phyloP scores from a whole-genome alignment of 2,797 vertebrate species.

The Lagodon rhomboides region DNA sequence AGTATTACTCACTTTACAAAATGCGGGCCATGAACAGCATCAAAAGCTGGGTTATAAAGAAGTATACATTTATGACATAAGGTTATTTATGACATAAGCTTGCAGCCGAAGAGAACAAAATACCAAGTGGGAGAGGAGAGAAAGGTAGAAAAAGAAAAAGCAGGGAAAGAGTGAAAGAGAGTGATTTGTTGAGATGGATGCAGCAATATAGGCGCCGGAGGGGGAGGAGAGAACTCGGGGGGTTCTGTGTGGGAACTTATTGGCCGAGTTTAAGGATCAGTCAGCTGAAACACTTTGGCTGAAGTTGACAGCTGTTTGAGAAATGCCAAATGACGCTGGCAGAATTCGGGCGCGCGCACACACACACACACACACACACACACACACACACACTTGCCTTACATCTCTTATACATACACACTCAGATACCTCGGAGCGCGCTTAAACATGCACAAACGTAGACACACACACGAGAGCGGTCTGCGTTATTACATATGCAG shows the following conservation, averaged over 20 bases:
- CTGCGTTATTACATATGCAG: conserved; percentile 21
- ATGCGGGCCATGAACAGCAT: not conserved
- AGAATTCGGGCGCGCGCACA: conserved; percentile 34
- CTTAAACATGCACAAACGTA: conserved; percentile 19
- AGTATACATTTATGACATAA: not conserved
- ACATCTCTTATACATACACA: not conserved
- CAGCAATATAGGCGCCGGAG: conserved; percentile 55
- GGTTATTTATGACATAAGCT: not conserved
- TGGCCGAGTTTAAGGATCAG: conserved; percentile 76
- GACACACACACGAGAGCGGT: not conserved
- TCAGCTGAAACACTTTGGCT: conserved; percentile 75
- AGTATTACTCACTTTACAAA: not conserved
- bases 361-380: conserved; percentile 3
- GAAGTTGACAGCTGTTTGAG: conserved; percentile 76
- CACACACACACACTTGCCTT: conserved; percentile 4
- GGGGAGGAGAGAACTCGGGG: conserved; percentile 16
- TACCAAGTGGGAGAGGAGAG: not conserved
- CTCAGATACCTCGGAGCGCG: not conserved
- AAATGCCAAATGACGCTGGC: conserved; percentile 64
- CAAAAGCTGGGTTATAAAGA: not conserved
- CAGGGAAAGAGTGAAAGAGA: conserved; percentile 11
- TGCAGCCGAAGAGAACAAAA: not conserved
- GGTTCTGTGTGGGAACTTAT: conserved; percentile 70
- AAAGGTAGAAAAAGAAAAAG: not conserved
- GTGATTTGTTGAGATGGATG: conserved; percentile 60